Evolutionary conservation across 1,140 invertebrate species (phyloP), one percentile per base, ranked within the genome.

Genomic region (Patella vulgata): DNA sequence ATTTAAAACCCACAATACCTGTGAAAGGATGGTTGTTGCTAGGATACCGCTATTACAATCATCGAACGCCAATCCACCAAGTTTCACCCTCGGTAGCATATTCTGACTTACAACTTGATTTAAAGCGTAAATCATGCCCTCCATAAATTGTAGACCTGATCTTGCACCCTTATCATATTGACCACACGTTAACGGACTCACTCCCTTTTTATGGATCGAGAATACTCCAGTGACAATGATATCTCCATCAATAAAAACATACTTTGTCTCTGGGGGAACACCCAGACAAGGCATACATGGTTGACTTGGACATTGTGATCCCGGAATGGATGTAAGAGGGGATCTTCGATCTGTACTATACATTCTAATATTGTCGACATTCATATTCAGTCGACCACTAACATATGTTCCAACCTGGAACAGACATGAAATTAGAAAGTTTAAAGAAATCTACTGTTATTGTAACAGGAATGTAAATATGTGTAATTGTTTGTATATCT

Each of bases 71-170:
- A 82, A 66, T 9, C 68, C 77, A 1, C 92, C 92, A 28, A 93
- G 81, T 11, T 78, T 87, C 3, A 91, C 85, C 53, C 89, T 89
- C 1, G 88, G 89, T 14, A 86, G 62, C 25, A 81, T 53, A 0
- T 36, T 79, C 1, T 79, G 75, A 65, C 70, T 85, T 74, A 93
- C 93, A 54, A 93, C 91, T 36, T 87, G 81, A 71, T 91, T 89
- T 2, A 93, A 79, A 1, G 92, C 91, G 80, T 89, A 93, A 0
- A 92, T 85, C 91, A 94, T 92, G 1, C 92, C 92, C 81, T 94
- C 91, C 42, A 93, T 79, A 14, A 90, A 86, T 77, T 93, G 77
- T 3, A 92, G 88, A 21, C 68, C 66, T 39, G 68, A 60, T 5
- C 61, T 40, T 9, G 58, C 11, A 14, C 42, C 47, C 2, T 27